A percentile compares a stretch with the other conserved stretches of the same genome.
These are phyloP conservation scores for Drosophila nigricruria DNA, from an alignment of 2,888 invertebrate genomes.

Conservation along the genomic window DNA sequence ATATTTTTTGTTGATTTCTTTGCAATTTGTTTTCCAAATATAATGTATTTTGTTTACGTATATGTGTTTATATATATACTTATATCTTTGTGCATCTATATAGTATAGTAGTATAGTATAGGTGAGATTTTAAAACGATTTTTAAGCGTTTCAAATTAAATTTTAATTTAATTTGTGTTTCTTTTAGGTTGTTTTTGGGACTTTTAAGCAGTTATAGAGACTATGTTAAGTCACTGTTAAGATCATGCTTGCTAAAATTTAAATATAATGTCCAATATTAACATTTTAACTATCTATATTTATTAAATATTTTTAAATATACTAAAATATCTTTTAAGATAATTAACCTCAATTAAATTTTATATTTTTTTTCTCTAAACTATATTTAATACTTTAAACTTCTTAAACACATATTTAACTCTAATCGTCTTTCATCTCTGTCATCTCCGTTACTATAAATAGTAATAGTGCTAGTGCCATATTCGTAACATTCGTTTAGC, in stretches of 20 bases:
- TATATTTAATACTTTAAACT: background rate
- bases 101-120: constrained; percentile 1
- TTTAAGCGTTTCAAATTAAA: constrained; percentile 2
- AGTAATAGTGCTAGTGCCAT: constrained; percentile 15
- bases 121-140: constrained; percentile 5
- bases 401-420: background rate
- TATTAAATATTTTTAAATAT: background rate
- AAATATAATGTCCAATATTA: too few species aligned
- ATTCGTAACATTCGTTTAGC: constrained; percentile 1
- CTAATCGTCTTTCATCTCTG: background rate
- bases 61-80: background rate
- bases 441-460: background rate
- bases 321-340: background rate
- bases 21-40: constrained; percentile 50
- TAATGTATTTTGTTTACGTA: constrained; percentile 9
- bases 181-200: too few species aligned
- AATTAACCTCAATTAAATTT: background rate
- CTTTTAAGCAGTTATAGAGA: background rate
- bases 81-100: background rate
- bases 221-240: background rate
- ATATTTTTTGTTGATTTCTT: constrained; percentile 38
- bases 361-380: background rate
- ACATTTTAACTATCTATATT: background rate
- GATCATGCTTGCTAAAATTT: background rate
- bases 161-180: background rate